Conservation (phyloP, 92 coral and sea anemone genomes). For the Siderastrea radians region DNA sequence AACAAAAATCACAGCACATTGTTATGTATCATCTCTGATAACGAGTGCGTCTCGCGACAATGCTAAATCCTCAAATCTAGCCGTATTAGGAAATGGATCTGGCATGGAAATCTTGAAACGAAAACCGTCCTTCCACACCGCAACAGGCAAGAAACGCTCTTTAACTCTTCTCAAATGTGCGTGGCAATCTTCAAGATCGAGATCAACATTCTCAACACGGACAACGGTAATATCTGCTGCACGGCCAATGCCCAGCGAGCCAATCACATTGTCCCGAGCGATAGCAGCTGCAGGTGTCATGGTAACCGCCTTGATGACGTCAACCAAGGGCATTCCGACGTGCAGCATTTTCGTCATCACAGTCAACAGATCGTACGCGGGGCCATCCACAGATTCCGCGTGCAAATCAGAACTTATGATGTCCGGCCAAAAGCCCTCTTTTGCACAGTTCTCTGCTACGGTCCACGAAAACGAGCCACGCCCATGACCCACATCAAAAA, state of each 20-base stretch:
- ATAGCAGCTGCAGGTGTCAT: conserved; percentile 83
- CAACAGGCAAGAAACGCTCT: conserved; percentile 67
- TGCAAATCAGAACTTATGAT: conserved; percentile 90
- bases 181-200: conserved; percentile 81
- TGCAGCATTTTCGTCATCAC: conserved; percentile 86
- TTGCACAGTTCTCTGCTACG: conserved; percentile 88
- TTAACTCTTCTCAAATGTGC: conserved; percentile 67
- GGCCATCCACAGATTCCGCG: conserved; percentile 66
- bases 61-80: conserved; percentile 4
- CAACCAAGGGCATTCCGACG: conserved; percentile 89
- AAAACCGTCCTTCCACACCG: conserved; percentile 86
- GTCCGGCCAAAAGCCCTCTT: conserved; percentile 90
- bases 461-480: conserved; percentile 92
- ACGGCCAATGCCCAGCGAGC: conserved; percentile 58
- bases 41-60: conserved; percentile 8
- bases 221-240: conserved; percentile 85
- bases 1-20: background rate
- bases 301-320: conserved; percentile 84
- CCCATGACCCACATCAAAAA: conserved; percentile 95
- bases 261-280: conserved; percentile 76
- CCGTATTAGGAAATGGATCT: conserved; percentile 59
- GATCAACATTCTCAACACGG: conserved; percentile 57
- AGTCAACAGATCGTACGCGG: conserved; percentile 84
- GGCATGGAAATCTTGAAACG: conserved; percentile 30
- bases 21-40: conserved; percentile 1